Base-by-base conservation (phyloP, 2,797 vertebrate genomes). In the Pagetopsis macropterus region DNA sequence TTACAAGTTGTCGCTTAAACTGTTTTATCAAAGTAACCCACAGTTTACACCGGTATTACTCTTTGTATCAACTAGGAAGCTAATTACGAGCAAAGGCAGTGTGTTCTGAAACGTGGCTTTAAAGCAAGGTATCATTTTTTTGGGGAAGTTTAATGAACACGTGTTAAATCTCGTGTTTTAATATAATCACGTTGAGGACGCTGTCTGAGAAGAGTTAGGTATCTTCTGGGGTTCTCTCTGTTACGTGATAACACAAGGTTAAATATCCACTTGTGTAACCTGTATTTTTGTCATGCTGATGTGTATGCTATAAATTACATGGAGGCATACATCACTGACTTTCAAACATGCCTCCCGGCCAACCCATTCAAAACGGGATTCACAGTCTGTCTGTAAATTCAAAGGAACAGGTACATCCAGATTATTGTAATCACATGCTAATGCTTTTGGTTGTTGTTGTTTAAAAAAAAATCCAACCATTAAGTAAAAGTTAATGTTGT, bases 201-300 rank as follows among this genome's bases (percentile, higher is more conserved):
- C 12, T 58, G 49, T 31, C 46, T 50, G n/a, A 81, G 23, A 57
- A 33, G 44, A 71, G 63, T 49, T 55, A 70, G 52, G 62, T 72
- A 72, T 75, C 64, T 75, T 75, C 64, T 75, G 55, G 66, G 19
- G 63, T 67, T 40, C 40, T 61, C 58, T 70, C 33, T 43, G 16
- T 59, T 70, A n/a, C 4, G 79, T 70, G 76, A 80, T 78, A 82
- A 74, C 72, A 65, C 17, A 55, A 44, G n/a, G 13, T 81, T 65
- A 21, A 21, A 75, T 82, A 76, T 66, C 11, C 16, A 44, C 27
- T 77, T 80, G 49, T 19, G 11, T 37, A 78, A 72, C 10, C 56
- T 41, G 13, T 9, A 27, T 70, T 72, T 67, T 44, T 54, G 33
- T 56, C 11, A 13, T 61, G n/a, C 50, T 60, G 41, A 45, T 62